Evolutionary conservation across 2,888 invertebrate species (phyloP).

Genomic region (Platycnemis pennipes): DNA sequence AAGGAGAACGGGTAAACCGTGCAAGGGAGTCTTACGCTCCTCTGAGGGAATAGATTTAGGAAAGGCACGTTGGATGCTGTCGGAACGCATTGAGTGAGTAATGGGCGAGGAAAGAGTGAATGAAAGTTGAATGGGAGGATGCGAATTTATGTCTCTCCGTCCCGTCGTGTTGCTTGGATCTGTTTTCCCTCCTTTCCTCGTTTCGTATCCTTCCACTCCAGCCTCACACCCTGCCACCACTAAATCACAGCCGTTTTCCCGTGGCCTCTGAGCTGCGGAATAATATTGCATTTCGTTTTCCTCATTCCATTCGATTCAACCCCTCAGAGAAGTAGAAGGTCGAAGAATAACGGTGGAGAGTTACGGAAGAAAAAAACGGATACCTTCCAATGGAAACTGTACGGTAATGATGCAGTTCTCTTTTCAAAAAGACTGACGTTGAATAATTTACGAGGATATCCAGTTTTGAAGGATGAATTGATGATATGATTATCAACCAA

Average conservation of each 20-base stretch:
- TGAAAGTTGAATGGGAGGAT: slow-evolving; percentile 37
- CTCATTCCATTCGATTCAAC: neutral
- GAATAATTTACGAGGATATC: neutral
- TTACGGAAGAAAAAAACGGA: neutral
- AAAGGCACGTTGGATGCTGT: neutral
- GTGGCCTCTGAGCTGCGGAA: neutral
- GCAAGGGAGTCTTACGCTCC: neutral
- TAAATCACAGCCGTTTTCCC: neutral
- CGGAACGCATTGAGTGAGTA: slow-evolving; percentile 40
- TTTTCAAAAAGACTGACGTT: neutral
- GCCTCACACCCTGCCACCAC: neutral
- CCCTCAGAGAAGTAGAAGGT: neutral
- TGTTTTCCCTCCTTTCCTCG: neutral
- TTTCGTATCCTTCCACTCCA: neutral
- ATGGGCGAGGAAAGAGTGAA: slow-evolving; percentile 52
- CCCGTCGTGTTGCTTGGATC: neutral
- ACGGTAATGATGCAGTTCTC: neutral
- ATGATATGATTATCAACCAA: too few species aligned
- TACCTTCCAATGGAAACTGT: neutral
- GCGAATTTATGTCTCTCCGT: slow-evolving; percentile 23
- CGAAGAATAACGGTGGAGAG: neutral
- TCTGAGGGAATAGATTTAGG: slow-evolving; percentile 24
- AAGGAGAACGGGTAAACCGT: too few species aligned
- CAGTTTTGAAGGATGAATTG: too few species aligned
- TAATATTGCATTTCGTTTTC: neutral